Evolutionary conservation across 2,888 invertebrate genomes (phyloP).

Genomic region (Antheraea assamensis): DNA sequence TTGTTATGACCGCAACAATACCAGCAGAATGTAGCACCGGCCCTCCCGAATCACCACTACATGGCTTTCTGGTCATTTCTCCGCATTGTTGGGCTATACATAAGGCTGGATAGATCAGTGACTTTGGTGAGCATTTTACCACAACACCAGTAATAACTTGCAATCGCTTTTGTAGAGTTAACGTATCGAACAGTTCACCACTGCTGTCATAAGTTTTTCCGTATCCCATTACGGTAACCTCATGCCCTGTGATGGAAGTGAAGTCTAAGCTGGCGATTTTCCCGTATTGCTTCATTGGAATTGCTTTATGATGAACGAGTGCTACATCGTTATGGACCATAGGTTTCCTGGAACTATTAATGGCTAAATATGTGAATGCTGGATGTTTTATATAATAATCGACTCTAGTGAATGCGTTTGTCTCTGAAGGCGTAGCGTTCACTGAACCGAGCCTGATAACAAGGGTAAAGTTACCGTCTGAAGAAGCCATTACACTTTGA

Average conservation of each 20-base stretch:
- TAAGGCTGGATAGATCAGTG: neutral
- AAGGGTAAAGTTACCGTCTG: neutral
- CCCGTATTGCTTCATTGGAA: neutral
- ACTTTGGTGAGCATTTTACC: neutral
- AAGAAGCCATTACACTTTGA: neutral
- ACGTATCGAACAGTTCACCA: neutral
- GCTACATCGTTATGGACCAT: neutral
- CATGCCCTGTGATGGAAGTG: neutral
- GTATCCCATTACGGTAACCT: neutral
- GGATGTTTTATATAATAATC: constrained; percentile 1
- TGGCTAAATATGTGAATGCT: neutral
- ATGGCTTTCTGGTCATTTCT: neutral
- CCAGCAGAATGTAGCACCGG: neutral
- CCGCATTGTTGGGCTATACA: neutral
- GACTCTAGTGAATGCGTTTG: neutral
- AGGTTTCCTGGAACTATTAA: too few species aligned
- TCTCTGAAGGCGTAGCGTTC: neutral
- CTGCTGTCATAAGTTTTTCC: neutral
- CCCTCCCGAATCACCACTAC: constrained; percentile 4
- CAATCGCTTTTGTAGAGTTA: neutral
- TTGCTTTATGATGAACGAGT: constrained; percentile 2
- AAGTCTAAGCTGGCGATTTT: neutral
- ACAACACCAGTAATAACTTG: neutral
- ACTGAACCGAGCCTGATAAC: constrained; percentile 2
- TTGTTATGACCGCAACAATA: neutral